Evolutionary conservation across 2,113 vertebrate species (phyloP).

Genomic region (Amia ocellicauda): DNA sequence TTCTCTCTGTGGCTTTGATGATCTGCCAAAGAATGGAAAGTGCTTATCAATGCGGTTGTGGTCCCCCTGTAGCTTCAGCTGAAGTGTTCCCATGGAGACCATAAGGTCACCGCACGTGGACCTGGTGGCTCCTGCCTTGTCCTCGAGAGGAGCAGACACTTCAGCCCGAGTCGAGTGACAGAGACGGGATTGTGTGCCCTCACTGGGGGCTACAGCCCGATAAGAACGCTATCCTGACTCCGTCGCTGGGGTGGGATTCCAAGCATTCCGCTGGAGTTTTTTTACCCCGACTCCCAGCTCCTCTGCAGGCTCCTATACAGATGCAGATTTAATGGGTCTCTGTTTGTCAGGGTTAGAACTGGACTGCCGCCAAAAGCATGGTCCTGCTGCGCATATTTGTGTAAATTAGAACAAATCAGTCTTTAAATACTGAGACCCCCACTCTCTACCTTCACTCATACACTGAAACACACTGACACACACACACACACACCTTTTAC

Average conservation of each 20-base stretch:
- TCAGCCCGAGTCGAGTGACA: not conserved
- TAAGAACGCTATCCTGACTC: conserved; percentile 28
- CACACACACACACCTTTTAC: too few species aligned
- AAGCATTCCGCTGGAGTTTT: conserved; percentile 27
- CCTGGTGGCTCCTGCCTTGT: not conserved
- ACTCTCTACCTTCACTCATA: too few species aligned
- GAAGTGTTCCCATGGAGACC: too few species aligned
- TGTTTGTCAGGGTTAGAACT: not conserved
- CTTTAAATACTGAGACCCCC: not conserved
- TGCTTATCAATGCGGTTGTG: too few species aligned
- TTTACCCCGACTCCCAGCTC: not conserved
- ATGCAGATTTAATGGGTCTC: not conserved
- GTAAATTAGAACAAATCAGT: not conserved
- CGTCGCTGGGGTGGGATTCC: conserved; percentile 24
- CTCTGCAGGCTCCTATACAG: not conserved
- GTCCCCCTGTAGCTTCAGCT: too few species aligned
- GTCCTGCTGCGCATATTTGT: not conserved
- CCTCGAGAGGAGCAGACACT: not conserved
- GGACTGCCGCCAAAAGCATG: not conserved
- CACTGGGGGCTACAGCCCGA: conserved; percentile 7
- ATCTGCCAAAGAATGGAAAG: too few species aligned
- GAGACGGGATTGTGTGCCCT: conserved; percentile 21
- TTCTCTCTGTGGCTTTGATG: too few species aligned
- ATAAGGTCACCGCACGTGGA: not conserved
- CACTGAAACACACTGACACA: too few species aligned